Conservation (phyloP, 2,888 invertebrate genomes). For the Chrysolina americana region DNA sequence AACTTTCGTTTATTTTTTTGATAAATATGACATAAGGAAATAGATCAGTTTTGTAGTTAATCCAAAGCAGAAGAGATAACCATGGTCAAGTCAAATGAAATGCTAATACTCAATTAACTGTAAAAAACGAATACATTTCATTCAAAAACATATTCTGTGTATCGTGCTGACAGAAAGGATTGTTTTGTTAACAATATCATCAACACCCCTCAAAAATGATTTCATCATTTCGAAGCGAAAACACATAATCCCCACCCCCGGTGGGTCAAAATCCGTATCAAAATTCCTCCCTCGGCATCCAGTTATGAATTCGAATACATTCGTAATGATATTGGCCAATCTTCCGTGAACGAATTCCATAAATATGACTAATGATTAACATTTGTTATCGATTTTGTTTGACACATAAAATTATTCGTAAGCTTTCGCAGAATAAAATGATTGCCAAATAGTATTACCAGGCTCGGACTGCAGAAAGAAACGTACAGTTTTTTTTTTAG, state of each 20-base stretch:
- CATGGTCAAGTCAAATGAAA: too few relatives aligned
- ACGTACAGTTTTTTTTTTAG: too few relatives aligned
- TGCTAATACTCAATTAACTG: too few relatives aligned
- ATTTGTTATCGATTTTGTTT: slow-evolving; percentile 9
- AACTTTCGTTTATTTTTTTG: too few relatives aligned
- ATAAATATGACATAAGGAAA: too few relatives aligned
- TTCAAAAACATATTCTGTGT: too few relatives aligned
- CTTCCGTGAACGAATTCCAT: not conserved
- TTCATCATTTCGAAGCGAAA: not conserved
- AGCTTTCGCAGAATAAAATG: not conserved
- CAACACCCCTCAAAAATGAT: not conserved
- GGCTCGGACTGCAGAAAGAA: not conserved
- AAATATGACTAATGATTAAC: slow-evolving; percentile 13
- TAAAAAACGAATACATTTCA: too few relatives aligned
- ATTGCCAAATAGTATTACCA: not conserved
- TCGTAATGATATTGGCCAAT: not conserved
- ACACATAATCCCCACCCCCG: not conserved
- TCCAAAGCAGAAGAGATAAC: too few relatives aligned
- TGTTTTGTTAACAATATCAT: too few relatives aligned
- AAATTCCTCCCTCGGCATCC: not conserved
- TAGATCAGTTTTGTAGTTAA: too few relatives aligned
- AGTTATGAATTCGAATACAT: not conserved
- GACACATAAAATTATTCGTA: slow-evolving; percentile 1
- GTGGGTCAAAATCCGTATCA: not conserved
- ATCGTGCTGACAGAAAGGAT: too few relatives aligned